Base-by-base conservation (phyloP, 1,140 invertebrate genomes). In the Oscheius sp. region DNA sequence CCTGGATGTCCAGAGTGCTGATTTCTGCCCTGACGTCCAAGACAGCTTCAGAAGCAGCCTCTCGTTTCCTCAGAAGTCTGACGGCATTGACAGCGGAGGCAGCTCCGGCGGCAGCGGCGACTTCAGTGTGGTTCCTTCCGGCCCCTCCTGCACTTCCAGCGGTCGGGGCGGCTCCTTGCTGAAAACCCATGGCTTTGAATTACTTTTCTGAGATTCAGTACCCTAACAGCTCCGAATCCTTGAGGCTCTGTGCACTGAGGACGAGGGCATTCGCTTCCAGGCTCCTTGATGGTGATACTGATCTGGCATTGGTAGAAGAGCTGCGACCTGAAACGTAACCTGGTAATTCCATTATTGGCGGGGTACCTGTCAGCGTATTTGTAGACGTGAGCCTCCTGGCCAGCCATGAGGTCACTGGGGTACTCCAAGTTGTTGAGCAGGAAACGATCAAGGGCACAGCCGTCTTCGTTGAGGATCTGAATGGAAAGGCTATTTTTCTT, bases 261-360 rank as follows among this genome's bases (percentile, higher is more conserved):
- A 10, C 82, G 82, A 31, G 82, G 73, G 64, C 82, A 83, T 66
- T 83, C 79, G 45, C 74, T 76, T 61, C 80, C 69, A 31, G 82
- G 83, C 45, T 83, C 82, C 65, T 83, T 83, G 72, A 83, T 84
- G 59, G 83, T 84, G 64, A 83, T 83, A 65, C 74, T 80, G 75
- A 83, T 84, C 63, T 83, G 82, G 76, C 82, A 83, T 65, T 83
- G 82, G 69, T 83, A 83, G 80, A 84, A 83, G 32, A 83, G 75
- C 64, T 83, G 81, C 18, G 83, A 74, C 15, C 82, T 55, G 49
- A 23, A 10, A n/a, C 38, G 38, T 10, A 42, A 42, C 7, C 7
- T 42, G 7, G 38, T 10, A 42, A 7, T 7, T 7, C 7, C 38
- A 42, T 10, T 7, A 42, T n/a, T 10, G 38, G n/a, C 7, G n/a